These are phyloP conservation scores for Hermaeophaga mercurialis DNA, from an alignment of 2,888 invertebrate genomes.

Conservation along the genomic window DNA sequence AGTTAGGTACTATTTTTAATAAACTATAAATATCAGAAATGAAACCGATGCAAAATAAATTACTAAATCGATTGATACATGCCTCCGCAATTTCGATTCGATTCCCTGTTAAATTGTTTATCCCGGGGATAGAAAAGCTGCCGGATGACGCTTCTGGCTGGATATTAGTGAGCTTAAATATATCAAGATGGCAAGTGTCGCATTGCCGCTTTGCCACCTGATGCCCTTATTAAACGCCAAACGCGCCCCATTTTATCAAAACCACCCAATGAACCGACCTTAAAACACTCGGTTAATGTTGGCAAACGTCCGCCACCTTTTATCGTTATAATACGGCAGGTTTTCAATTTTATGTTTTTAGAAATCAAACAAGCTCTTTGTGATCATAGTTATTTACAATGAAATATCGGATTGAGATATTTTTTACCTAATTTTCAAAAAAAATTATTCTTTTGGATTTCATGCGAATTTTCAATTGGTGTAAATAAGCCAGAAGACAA, in stretches of 20 bases:
- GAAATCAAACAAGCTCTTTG: too few species aligned
- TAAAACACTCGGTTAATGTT: conserved; percentile 36
- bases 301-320: conserved; percentile 9
- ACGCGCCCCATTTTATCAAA: conserved; percentile 32
- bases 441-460: too few species aligned
- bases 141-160: conserved; percentile 29
- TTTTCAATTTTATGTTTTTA: too few species aligned
- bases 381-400: too few species aligned
- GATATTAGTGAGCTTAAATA: conserved; percentile 34
- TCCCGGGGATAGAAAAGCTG: conserved; percentile 3
- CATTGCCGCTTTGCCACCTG: conserved; percentile 36
- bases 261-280: conserved; percentile 36
- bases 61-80: neutral
- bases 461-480: too few species aligned
- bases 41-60: too few species aligned
- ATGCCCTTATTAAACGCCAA: conserved; percentile 36
- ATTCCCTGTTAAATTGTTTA: conserved; percentile 19
- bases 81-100: conserved; percentile 12
- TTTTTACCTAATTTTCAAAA: too few species aligned
- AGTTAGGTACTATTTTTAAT: too few species aligned
- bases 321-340: too few species aligned
- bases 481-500: too few species aligned
- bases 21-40: too few species aligned
- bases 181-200: conserved; percentile 42
- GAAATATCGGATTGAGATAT: too few species aligned